Conservation (phyloP, 2,113 vertebrate genomes). For the Malurus alboscapulatus region DNA sequence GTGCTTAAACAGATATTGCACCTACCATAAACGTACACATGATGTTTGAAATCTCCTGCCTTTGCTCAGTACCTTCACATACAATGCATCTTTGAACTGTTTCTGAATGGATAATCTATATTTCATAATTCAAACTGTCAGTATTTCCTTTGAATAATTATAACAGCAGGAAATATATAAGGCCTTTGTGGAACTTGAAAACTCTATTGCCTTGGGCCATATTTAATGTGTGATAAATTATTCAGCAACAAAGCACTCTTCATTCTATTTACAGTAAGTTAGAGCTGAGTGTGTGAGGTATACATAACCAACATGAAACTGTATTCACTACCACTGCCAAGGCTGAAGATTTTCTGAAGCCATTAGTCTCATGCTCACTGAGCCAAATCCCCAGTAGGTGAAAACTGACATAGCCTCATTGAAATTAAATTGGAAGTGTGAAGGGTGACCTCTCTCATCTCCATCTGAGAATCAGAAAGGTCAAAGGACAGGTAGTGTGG, state of each 20-base stretch:
- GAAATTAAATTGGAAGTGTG: neutral
- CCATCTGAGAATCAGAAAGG: neutral
- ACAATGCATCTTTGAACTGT: neutral
- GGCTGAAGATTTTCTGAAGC: conserved; percentile 40
- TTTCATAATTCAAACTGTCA: conserved; percentile 68
- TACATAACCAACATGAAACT: conserved; percentile 41
- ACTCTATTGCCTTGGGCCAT: conserved; percentile 61
- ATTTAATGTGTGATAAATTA: conserved; percentile 76
- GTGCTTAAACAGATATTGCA: neutral
- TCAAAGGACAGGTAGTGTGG: neutral
- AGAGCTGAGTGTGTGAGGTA: conserved; percentile 51
- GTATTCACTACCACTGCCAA: neutral
- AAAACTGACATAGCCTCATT: neutral
- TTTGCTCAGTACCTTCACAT: neutral
- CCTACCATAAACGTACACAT: neutral
- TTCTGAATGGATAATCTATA: conserved; percentile 69
- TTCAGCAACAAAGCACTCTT: conserved; percentile 64
- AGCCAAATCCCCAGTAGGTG: neutral
- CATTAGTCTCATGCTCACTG: neutral
- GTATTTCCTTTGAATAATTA: conserved; percentile 70
- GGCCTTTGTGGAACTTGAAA: conserved; percentile 67
- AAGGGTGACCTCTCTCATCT: neutral
- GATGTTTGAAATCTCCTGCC: neutral
- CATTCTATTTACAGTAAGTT: conserved; percentile 71
- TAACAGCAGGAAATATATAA: conserved; percentile 53